These are phyloP conservation scores for Myopa testacea DNA, from an alignment of 2,888 invertebrate genomes.

Conservation along the genomic window DNA sequence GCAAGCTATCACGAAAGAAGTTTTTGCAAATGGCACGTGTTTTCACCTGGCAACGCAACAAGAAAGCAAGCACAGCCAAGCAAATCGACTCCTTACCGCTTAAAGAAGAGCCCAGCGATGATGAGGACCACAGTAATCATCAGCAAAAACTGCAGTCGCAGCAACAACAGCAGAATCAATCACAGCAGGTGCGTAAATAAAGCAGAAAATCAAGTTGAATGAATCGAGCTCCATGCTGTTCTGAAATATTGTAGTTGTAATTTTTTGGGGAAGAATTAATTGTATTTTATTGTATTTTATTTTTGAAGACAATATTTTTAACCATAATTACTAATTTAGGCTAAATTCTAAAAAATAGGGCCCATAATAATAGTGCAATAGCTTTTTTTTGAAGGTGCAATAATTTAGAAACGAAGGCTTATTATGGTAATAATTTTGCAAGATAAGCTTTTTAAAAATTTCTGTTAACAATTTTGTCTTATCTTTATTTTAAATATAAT, in stretches of 20 bases:
- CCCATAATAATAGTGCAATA: too few species aligned
- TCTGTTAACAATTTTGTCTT: too few species aligned
- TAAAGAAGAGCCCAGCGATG: conserved; percentile 75
- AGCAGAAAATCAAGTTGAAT: not conserved
- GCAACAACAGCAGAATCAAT: conserved; percentile 49
- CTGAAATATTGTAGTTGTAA: not conserved
- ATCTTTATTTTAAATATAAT: too few species aligned
- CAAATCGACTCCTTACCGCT: conserved; percentile 73
- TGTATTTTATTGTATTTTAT: not conserved
- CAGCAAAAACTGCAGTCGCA: conserved; percentile 40
- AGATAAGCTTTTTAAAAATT: too few species aligned
- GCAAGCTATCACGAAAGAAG: conserved; percentile 84
- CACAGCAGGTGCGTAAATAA: conserved; percentile 56
- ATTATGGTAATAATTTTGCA: too few species aligned
- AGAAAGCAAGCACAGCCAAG: conserved; percentile 68
- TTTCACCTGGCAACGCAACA: conserved; percentile 77
- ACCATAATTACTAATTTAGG: not conserved
- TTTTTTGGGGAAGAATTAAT: not conserved
- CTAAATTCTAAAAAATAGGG: too few species aligned
- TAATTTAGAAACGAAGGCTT: too few species aligned
- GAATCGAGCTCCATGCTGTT: too few species aligned
- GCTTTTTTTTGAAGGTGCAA: too few species aligned
- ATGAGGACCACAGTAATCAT: conserved; percentile 70
- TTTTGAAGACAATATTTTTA: not conserved
- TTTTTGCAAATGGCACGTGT: conserved; percentile 83